These are phyloP conservation scores for Pachydiplax longipennis DNA, from an alignment of 2,888 invertebrate species.

Conservation along the genomic window DNA sequence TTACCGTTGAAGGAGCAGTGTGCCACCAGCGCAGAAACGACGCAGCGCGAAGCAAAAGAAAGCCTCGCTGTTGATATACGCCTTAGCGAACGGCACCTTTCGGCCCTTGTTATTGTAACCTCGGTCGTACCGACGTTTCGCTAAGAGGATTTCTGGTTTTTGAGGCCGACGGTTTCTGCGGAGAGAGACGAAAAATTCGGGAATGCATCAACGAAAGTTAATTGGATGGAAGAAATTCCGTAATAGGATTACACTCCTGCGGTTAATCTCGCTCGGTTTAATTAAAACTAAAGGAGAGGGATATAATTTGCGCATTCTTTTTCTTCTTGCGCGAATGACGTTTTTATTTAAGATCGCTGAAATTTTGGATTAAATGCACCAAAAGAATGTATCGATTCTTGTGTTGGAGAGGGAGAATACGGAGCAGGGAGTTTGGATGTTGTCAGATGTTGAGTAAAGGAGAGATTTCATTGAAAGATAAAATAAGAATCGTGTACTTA, in stretches of 20 bases:
- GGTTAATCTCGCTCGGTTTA: background rate
- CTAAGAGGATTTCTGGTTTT: background rate
- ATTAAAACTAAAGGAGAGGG: background rate
- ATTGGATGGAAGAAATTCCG: background rate
- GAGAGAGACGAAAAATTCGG: background rate
- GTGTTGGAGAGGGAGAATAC: no score
- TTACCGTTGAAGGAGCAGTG: no score
- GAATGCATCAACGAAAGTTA: background rate
- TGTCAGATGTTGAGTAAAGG: no score
- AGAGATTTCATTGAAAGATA: no score
- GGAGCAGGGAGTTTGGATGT: no score
- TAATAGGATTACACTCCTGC: background rate
- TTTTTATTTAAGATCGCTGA: no score
- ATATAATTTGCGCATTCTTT: background rate
- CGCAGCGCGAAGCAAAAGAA: background rate
- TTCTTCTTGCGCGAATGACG: no score
- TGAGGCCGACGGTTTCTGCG: background rate
- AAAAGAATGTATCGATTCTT: no score
- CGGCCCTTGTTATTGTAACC: background rate
- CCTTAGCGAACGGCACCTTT: background rate
- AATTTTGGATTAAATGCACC: no score
- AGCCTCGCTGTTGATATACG: background rate
- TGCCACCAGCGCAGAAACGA: no score
- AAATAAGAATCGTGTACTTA: no score
- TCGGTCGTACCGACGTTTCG: background rate